Percentiles rank a stretch among this genome's conserved stretches.
phyloP scores from a whole-genome alignment of 2,797 vertebrate genomes.

The Semaprochilodus insignis region DNA sequence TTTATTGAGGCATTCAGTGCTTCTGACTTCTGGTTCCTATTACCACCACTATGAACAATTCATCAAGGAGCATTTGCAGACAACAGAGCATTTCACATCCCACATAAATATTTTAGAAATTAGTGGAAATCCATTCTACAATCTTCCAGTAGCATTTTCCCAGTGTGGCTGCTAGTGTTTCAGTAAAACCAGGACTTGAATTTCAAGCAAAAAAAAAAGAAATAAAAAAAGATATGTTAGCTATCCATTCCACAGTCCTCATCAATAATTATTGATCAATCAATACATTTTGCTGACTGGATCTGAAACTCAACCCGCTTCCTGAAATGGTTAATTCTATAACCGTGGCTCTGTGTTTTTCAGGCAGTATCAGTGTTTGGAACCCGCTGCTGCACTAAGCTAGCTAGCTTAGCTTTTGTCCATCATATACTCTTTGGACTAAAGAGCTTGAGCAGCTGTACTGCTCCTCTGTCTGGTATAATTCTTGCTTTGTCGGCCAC shows the following conservation, averaged over 20 bases:
- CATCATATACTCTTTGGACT: constrained; percentile 21
- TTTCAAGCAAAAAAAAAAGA: not conserved
- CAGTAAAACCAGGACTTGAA: not conserved
- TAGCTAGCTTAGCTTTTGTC: constrained; percentile 3
- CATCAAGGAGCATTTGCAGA: no score
- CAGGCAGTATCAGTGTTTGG: not conserved
- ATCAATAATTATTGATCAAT: constrained; percentile 4
- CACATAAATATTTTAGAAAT: no score
- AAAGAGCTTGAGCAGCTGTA: constrained; percentile 53
- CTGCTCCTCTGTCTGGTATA: constrained; percentile 63
- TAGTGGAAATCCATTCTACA: no score
- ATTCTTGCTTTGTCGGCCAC: constrained; percentile 67
- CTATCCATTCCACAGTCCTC: not conserved
- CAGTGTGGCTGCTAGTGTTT: no score
- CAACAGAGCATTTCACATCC: no score
- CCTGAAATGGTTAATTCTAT: not conserved
- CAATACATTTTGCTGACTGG: not conserved
- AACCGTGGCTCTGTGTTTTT: not conserved
- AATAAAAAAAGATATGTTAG: not conserved
- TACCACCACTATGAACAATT: no score
- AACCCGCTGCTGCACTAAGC: not conserved
- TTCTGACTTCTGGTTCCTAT: no score
- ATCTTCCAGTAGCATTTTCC: no score
- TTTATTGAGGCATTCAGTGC: no score
- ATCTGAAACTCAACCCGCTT: not conserved